Evolutionary conservation across 92 coral and sea anemone genomes (phyloP).

Genomic region (Palythoa caribaeorum): DNA sequence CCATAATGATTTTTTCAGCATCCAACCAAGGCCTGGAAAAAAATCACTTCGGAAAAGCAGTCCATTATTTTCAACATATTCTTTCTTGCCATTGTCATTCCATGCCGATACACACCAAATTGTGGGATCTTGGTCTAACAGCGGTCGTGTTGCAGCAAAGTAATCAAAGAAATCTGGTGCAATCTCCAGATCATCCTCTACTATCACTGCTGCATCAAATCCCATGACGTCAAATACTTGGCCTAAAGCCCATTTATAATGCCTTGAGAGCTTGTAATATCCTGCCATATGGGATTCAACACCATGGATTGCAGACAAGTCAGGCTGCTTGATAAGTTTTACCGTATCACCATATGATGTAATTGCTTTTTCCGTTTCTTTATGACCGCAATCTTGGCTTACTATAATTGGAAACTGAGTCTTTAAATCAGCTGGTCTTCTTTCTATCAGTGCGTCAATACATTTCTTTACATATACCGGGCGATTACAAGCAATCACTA

Average conservation of each 20-base stretch:
- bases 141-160: constrained; percentile 82
- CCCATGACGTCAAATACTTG: constrained; percentile 85
- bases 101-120: constrained; percentile 99
- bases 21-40: constrained; percentile 97
- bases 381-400: constrained; percentile 93
- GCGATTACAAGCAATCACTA: constrained; percentile 95
- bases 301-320: constrained; percentile 73
- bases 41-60: constrained; percentile 91
- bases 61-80: constrained; percentile 73
- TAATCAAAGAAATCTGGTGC: constrained; percentile 96
- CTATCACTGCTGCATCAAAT: constrained; percentile 84
- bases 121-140: constrained; percentile 84
- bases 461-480: constrained; percentile 80
- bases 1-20: constrained; percentile 82
- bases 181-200: constrained; percentile 92
- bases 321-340: constrained; percentile 79
- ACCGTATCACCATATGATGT: constrained; percentile 65
- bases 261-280: constrained; percentile 90
- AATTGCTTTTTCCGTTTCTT: constrained; percentile 72
- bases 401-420: constrained; percentile 80
- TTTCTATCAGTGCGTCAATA: constrained; percentile 76
- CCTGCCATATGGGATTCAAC: constrained; percentile 73
- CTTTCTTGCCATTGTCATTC: constrained; percentile 94
- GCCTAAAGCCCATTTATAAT: constrained; percentile 93
- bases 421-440: constrained; percentile 62